A percentile compares a stretch with the other conserved stretches of the same genome.
Conservation (phyloP, 2,888 invertebrate species). For the Yponomeuta plumbellus region DNA sequence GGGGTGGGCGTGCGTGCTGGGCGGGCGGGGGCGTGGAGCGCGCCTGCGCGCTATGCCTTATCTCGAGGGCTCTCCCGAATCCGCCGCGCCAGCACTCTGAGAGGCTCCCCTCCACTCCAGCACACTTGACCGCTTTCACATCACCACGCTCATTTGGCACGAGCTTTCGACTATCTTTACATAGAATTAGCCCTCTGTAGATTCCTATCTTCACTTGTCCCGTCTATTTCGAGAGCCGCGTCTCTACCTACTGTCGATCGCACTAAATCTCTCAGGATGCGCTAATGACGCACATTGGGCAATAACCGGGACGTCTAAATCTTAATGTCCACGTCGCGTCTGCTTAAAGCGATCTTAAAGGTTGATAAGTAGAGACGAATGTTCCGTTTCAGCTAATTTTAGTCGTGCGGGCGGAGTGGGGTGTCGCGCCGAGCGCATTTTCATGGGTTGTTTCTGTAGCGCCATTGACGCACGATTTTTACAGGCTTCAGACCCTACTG, state of each 20-base stretch:
- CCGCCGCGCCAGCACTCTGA: constrained; percentile 9
- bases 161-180: constrained; percentile 1
- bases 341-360: constrained; percentile 17
- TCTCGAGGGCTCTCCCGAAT: constrained; percentile 15
- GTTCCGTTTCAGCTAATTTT: constrained; percentile 25
- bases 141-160: constrained; percentile 22
- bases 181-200: constrained; percentile 8
- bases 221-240: constrained; percentile 4
- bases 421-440: constrained; percentile 41
- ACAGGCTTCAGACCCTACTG: constrained; percentile 29
- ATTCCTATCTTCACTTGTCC: background rate
- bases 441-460: constrained; percentile 39
- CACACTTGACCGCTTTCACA: constrained; percentile 65
- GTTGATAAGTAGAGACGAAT: constrained; percentile 27
- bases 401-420: constrained; percentile 34
- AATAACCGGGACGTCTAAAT: constrained; percentile 31
- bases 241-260: background rate
- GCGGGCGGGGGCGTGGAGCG: constrained; percentile 55
- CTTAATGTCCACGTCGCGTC: constrained; percentile 39
- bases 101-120: constrained; percentile 39
- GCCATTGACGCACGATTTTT: constrained; percentile 62
- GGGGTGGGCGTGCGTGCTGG: constrained; percentile 48
- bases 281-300: constrained; percentile 32
- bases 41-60: constrained; percentile 56
- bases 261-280: constrained; percentile 24